These are phyloP conservation scores for Phalanger gymnotis DNA, from an alignment of 2,797 vertebrate genomes.

Conservation along the genomic window DNA sequence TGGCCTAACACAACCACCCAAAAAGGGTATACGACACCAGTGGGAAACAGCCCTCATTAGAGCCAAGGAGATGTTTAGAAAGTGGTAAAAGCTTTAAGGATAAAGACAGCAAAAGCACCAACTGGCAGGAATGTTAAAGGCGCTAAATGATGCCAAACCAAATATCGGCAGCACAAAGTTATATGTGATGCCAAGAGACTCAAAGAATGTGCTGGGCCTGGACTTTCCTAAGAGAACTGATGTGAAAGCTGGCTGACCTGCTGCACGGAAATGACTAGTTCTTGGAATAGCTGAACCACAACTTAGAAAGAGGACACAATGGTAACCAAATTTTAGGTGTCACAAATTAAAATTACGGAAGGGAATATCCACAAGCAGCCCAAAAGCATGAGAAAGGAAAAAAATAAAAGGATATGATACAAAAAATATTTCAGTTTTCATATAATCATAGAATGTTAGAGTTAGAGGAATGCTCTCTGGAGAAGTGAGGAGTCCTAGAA, in stretches of 20 bases:
- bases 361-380: background rate
- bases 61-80: constrained; percentile 21
- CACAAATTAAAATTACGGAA: background rate
- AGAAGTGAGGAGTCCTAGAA: background rate
- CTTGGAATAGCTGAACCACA: constrained; percentile 5
- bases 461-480: background rate
- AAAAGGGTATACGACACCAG: constrained; percentile 29
- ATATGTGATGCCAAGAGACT: background rate
- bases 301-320: background rate
- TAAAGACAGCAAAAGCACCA: background rate
- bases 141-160: background rate
- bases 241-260: background rate
- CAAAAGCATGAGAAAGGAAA: background rate
- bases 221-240: background rate
- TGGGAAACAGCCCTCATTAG: constrained; percentile 33
- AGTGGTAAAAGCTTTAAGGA: background rate
- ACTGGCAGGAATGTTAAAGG: background rate
- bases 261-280: background rate
- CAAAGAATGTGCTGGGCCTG: background rate
- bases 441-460: background rate
- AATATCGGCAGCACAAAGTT: background rate
- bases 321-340: background rate
- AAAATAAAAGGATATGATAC: background rate
- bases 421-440: background rate
- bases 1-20: constrained; percentile 36